These are phyloP conservation scores for Eilema sororculum DNA, from an alignment of 2,888 invertebrate species.

Conservation along the genomic window DNA sequence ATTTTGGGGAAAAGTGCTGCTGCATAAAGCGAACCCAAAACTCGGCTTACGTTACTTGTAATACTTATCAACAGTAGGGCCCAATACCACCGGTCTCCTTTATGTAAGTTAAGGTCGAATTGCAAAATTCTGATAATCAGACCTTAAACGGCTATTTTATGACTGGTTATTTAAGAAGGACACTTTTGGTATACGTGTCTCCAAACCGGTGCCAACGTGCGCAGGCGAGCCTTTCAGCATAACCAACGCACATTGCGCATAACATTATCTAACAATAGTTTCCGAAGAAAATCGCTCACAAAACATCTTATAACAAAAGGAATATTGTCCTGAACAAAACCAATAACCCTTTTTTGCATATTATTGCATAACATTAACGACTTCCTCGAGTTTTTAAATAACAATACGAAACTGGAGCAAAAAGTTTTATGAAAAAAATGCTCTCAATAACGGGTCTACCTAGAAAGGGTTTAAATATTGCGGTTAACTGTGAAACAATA, in stretches of 20 bases:
- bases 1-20: too few relatives aligned
- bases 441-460: constrained; percentile 74
- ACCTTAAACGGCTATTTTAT: constrained; percentile 33
- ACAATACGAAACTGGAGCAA: constrained; percentile 80
- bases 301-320: constrained; percentile 55
- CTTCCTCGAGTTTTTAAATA: constrained; percentile 68
- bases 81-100: neutral
- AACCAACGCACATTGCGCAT: constrained; percentile 58
- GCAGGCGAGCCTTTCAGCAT: constrained; percentile 41
- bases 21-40: neutral
- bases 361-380: constrained; percentile 77
- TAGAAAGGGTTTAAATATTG: constrained; percentile 86
- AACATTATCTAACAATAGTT: constrained; percentile 59
- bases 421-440: constrained; percentile 62
- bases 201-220: constrained; percentile 35
- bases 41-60: neutral
- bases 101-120: neutral
- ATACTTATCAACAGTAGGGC: neutral
- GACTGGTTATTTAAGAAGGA: constrained; percentile 33
- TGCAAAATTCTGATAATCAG: constrained; percentile 6
- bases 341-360: constrained; percentile 82
- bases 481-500: constrained; percentile 86
- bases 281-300: constrained; percentile 58
- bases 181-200: constrained; percentile 8
- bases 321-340: constrained; percentile 59